Percentiles rank a stretch among this genome's conserved stretches.
Conservation (phyloP, 37 sponge, comb jelly and placozoan species). For the Cladorhizidae sp. region DNA sequence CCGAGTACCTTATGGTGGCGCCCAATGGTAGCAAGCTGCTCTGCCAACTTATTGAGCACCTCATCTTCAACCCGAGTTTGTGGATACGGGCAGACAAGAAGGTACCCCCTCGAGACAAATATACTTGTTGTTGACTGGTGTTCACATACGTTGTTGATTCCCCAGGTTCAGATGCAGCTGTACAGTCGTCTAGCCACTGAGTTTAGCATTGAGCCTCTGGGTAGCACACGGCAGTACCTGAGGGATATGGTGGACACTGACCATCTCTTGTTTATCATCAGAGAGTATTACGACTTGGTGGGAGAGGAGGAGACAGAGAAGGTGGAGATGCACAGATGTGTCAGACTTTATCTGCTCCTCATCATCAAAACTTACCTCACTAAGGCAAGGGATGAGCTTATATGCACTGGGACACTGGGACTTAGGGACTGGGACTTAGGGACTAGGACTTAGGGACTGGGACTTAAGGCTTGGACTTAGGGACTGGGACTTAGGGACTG, state of each 20-base stretch:
- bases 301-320: slow-evolving; percentile 4
- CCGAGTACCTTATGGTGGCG: slow-evolving; percentile 36
- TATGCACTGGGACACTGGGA: too few species aligned
- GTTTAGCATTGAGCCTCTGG: slow-evolving; percentile 29
- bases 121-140: neutral
- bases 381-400: slow-evolving; percentile 14
- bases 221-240: slow-evolving; percentile 39
- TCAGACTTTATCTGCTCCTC: slow-evolving; percentile 69
- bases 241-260: slow-evolving; percentile 43
- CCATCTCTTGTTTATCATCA: slow-evolving; percentile 63
- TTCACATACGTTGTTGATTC: neutral
- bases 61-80: slow-evolving; percentile 64
- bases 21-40: slow-evolving; percentile 60
- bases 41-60: slow-evolving; percentile 57
- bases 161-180: slow-evolving; percentile 68
- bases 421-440: neutral
- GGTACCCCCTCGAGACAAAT: neutral
- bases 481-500: too few species aligned
- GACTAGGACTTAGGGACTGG: too few species aligned
- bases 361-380: slow-evolving; percentile 67
- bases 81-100: slow-evolving; percentile 57
- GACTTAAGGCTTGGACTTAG: too few species aligned
- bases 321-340: slow-evolving; percentile 5
- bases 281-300: slow-evolving; percentile 56
- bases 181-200: slow-evolving; percentile 68